Evolutionary conservation across 2,113 vertebrate genomes (phyloP), one percentile per base, ranked within the genome.

Genomic region (Microtus oregoni): DNA sequence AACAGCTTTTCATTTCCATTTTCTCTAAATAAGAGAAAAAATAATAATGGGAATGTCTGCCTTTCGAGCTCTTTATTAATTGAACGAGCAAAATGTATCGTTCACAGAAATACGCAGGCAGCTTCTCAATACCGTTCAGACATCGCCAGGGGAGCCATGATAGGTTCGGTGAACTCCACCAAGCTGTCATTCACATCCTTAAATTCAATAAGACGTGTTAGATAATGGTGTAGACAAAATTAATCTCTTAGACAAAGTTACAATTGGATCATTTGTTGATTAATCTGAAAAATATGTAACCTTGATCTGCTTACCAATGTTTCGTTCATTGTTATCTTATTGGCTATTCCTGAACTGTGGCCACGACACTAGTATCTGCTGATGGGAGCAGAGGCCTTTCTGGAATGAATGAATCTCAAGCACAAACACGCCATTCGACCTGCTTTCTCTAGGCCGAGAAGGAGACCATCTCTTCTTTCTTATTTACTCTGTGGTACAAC

Each of bases 171-270:
- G 32, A 38, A 7, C 3, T 90, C 32, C 38, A 82, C 20, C n/a
- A 79, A 95, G 32, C 32, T 72, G 83, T 4, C 93, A 52, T 92
- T 63, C 77, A 35, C 41, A 32, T 83, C 50, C 68, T 87, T 83
- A 35, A 61, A 67, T 81, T 89, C 35, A 91, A 32, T 50, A 94
- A 68, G 13, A 12, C 82, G 55, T 89, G 82, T 92, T 17, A 89
- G 65, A 30, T 86, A 72, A 58, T 91, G n/a, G 88, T 26, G 20
- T 94, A 89, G 55, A 28, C 32, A 91, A 96, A 70, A 83, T 35
- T 17, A 89, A 68, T 96, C 38, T 90, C 55, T 96, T 73, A 32
- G 19, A 50, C 85, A 92, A 83, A 90, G 92, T 94, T 50, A 85
- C 88, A 95, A 89, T 90, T 72, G 76, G 26, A 17, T 88, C 88